Evolutionary conservation across 2,797 vertebrate genomes (phyloP).

Genomic region (Staurois parvus): DNA sequence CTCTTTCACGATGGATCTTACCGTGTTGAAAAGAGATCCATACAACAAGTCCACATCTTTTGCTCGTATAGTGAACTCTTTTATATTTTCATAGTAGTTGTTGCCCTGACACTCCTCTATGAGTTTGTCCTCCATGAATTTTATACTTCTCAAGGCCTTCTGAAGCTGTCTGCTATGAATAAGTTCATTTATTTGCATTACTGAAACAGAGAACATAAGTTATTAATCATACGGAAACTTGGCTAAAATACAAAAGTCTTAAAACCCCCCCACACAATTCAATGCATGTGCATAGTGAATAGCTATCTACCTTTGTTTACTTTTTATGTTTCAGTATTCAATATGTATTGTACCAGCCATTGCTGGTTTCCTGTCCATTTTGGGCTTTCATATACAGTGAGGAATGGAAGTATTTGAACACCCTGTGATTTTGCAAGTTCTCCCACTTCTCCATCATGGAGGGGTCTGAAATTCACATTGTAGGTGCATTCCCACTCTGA

Average conservation of each 20-base stretch:
- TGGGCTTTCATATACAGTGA: no score
- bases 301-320: no score
- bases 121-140: slow-evolving; percentile 76
- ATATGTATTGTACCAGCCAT: no score
- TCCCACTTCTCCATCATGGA: no score
- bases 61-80: slow-evolving; percentile 76
- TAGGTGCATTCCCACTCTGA: no score
- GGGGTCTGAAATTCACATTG: no score
- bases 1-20: slow-evolving; percentile 76
- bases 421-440: no score
- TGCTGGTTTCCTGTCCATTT: no score
- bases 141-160: slow-evolving; percentile 84
- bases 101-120: slow-evolving; percentile 68
- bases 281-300: not conserved
- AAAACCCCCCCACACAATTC: no score
- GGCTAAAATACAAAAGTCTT: not conserved
- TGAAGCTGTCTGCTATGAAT: slow-evolving; percentile 82
- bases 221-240: not conserved
- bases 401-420: no score
- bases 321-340: no score
- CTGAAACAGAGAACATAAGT: slow-evolving; percentile 71
- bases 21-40: slow-evolving; percentile 69
- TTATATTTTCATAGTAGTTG: slow-evolving; percentile 64
- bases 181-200: slow-evolving; percentile 86
- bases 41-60: slow-evolving; percentile 87